These are phyloP conservation scores for Agriopis leucophaearia DNA, from an alignment of 2,888 invertebrate species.

Conservation along the genomic window DNA sequence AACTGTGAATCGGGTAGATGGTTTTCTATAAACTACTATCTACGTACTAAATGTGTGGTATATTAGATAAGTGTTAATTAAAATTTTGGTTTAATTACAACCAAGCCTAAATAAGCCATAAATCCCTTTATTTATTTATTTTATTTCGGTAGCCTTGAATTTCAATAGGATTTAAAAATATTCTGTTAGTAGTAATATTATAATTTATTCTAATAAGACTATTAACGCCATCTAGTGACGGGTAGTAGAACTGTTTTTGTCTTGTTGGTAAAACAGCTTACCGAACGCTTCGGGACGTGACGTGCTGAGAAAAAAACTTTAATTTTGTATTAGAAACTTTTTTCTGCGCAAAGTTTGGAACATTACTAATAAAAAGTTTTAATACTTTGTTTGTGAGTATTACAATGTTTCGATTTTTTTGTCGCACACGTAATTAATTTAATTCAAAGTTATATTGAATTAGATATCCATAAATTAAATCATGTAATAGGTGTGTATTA, in stretches of 20 bases:
- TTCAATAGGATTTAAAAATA: not conserved
- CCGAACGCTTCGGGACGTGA: conserved; percentile 62
- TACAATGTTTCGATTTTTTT: not conserved
- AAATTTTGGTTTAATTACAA: no score
- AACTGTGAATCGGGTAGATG: no score
- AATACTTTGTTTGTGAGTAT: not conserved
- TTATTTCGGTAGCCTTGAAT: no score
- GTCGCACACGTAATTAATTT: no score
- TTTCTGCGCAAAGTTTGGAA: conserved; percentile 21
- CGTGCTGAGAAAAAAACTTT: conserved; percentile 10
- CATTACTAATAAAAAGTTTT: not conserved
- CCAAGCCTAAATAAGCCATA: no score
- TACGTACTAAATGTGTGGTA: no score
- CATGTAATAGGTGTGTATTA: no score
- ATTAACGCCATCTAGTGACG: conserved; percentile 64
- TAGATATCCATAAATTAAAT: no score
- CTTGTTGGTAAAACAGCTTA: conserved; percentile 70
- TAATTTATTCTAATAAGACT: conserved; percentile 33
- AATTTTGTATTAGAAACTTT: conserved; percentile 34
- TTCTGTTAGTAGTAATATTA: not conserved
- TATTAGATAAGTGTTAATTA: no score
- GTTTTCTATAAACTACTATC: no score
- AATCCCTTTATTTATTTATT: no score
- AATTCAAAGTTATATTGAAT: no score
- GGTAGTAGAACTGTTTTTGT: conserved; percentile 55